These are phyloP conservation scores for Cryptomyrus ogoouensis DNA, from an alignment of 2,113 vertebrate species.

Conservation along the genomic window DNA sequence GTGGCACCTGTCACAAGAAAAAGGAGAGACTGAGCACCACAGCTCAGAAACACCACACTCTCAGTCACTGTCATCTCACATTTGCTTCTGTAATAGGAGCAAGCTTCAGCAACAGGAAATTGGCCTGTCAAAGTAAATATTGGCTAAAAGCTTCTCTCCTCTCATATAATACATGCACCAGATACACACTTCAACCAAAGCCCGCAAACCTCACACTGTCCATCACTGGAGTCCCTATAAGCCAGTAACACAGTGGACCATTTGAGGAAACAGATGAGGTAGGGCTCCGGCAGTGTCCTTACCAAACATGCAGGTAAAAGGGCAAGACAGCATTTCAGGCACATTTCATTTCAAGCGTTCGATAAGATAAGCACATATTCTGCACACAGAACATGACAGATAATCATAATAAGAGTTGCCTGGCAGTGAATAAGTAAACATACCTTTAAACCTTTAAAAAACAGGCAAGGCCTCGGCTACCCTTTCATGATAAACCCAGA, in stretches of 20 bases:
- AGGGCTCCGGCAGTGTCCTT: not conserved
- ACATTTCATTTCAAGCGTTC: not conserved
- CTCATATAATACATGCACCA: not conserved
- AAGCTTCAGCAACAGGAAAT: not conserved
- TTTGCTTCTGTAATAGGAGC: not conserved
- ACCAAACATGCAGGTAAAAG: not conserved
- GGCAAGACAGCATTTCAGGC: not conserved
- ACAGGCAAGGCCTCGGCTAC: not conserved
- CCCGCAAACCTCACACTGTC: not conserved
- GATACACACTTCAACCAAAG: not conserved
- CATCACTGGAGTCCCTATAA: not conserved
- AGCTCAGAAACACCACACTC: not conserved
- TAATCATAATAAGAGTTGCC: not conserved
- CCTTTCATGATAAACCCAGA: not conserved
- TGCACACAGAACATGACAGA: not conserved
- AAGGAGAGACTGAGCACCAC: not conserved
- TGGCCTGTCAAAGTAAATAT: not conserved
- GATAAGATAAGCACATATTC: not conserved
- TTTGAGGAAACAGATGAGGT: not conserved
- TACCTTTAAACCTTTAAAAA: not conserved
- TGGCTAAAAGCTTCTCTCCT: not conserved
- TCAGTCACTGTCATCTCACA: not conserved
- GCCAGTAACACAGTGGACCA: not conserved
- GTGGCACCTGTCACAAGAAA: slow-evolving; percentile 50
- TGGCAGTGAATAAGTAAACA: not conserved